Evolutionary conservation across 2,888 invertebrate genomes (phyloP).

Genomic region (Perizoma affinitatum): DNA sequence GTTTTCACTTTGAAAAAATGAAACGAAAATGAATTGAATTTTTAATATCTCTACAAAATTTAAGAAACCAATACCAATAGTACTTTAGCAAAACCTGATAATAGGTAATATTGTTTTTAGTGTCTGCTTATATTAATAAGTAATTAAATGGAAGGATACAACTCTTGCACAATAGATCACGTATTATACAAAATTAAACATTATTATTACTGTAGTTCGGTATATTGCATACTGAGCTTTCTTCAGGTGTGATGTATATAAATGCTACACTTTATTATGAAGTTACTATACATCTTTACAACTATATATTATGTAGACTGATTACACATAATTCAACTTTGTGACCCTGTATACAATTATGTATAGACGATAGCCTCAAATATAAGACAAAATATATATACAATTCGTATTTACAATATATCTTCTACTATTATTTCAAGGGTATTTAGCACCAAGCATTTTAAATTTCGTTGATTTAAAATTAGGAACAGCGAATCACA

Average conservation of each 20-base stretch:
- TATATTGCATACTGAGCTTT: conserved; percentile 71
- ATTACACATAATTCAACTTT: conserved; percentile 66
- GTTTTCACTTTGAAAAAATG: no score
- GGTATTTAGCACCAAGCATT: conserved; percentile 70
- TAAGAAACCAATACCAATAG: background rate
- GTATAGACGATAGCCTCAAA: conserved; percentile 70
- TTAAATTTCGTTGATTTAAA: conserved; percentile 42
- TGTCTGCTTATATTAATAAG: conserved; percentile 3
- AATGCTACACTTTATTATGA: conserved; percentile 56
- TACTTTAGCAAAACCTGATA: background rate
- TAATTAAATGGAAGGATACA: conserved; percentile 1
- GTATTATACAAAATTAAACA: conserved; percentile 31
- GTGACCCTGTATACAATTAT: conserved; percentile 72
- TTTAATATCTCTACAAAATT: no score
- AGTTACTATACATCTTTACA: conserved; percentile 58
- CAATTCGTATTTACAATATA: conserved; percentile 65
- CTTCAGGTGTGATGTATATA: conserved; percentile 80
- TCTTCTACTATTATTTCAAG: conserved; percentile 52
- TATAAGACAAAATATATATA: conserved; percentile 55
- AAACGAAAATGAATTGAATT: no score
- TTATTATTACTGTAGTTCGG: conserved; percentile 45
- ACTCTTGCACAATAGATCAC: conserved; percentile 9
- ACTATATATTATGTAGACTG: conserved; percentile 53
- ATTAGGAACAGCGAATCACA: no score
- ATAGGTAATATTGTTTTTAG: background rate